Conservation (phyloP, 2,888 invertebrate genomes). For the Campoplex nolae region DNA sequence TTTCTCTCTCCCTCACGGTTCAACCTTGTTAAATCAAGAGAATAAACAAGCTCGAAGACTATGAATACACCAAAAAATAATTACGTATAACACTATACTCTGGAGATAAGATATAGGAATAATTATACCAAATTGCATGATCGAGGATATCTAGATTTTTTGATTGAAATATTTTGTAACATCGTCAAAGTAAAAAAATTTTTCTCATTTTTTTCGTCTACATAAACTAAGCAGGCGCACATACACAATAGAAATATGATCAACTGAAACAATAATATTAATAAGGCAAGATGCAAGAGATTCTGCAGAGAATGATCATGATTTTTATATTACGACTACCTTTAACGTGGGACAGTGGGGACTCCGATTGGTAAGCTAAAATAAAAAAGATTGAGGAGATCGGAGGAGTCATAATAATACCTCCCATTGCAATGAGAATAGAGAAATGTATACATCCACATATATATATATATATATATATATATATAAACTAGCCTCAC, state of each 20-base stretch:
- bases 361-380: constrained; percentile 83
- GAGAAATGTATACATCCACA: too few relatives aligned
- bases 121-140: too few relatives aligned
- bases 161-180: constrained; percentile 29
- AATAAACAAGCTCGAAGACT: constrained; percentile 60
- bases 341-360: constrained; percentile 82
- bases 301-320: constrained; percentile 62
- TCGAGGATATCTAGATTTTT: constrained; percentile 18
- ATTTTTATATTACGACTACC: constrained; percentile 76
- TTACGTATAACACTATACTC: constrained; percentile 65
- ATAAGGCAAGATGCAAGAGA: constrained; percentile 67
- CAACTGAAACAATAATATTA: constrained; percentile 58
- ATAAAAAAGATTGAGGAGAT: constrained; percentile 79
- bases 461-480: too few relatives aligned
- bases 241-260: constrained; percentile 48
- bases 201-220: too few relatives aligned
- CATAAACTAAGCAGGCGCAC: constrained; percentile 71
- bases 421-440: too few relatives aligned
- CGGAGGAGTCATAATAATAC: constrained; percentile 70
- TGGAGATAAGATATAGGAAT: too few relatives aligned
- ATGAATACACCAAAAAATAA: constrained; percentile 66
- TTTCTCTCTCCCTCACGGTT: background rate
- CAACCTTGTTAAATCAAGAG: constrained; percentile 38
- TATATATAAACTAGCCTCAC: too few relatives aligned
- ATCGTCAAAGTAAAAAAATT: too few relatives aligned